phyloP scores from a whole-genome alignment of 2,888 invertebrate genomes.

The Hipparchia sbordonii region DNA sequence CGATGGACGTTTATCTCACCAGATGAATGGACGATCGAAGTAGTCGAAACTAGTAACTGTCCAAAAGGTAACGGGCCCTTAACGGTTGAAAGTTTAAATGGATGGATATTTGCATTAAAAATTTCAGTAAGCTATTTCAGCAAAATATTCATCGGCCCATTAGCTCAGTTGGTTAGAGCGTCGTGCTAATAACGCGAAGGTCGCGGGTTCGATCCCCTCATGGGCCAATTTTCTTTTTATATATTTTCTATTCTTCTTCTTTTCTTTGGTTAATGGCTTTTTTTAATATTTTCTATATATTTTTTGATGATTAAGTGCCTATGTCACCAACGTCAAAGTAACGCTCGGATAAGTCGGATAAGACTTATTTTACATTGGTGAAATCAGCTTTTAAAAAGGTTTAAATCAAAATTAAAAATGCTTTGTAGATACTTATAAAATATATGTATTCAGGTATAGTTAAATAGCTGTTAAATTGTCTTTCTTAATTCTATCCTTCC shows the following conservation, averaged over 20 bases:
- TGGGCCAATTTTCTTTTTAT: constrained; percentile 72
- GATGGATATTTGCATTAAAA: background rate
- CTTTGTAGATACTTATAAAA: background rate
- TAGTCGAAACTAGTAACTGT: too few species aligned
- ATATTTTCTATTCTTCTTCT: background rate
- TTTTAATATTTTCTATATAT: too few species aligned
- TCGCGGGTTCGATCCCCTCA: constrained; percentile 89
- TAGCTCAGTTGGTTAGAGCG: constrained; percentile 89
- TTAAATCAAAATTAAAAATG: background rate
- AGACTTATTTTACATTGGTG: too few species aligned
- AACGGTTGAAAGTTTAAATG: too few species aligned
- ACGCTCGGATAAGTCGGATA: too few species aligned
- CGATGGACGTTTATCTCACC: too few species aligned
- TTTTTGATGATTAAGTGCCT: too few species aligned
- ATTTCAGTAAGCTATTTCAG: background rate
- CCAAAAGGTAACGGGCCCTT: too few species aligned
- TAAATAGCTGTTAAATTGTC: background rate
- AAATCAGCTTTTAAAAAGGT: too few species aligned
- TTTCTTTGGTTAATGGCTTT: too few species aligned
- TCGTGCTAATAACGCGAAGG: constrained; percentile 90
- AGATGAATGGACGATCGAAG: too few species aligned
- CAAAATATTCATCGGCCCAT: constrained; percentile 59
- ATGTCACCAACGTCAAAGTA: too few species aligned
- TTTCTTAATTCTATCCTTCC: background rate
- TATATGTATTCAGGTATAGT: background rate